Evolutionary conservation across 2,888 invertebrate species (phyloP).

Genomic region (Drosophila tripunctata): DNA sequence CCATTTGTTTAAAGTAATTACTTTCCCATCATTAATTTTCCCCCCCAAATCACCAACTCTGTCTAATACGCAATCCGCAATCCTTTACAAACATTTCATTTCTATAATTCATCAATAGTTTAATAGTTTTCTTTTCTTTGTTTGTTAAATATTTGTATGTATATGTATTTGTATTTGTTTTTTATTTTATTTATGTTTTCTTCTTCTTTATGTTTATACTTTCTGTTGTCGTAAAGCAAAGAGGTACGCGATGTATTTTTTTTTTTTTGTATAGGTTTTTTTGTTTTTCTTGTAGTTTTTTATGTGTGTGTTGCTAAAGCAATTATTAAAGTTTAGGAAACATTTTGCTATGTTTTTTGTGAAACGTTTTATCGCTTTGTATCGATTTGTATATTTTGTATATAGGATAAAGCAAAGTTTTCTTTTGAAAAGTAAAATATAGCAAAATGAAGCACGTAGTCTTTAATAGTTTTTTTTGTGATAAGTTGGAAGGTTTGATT

Average conservation of each 20-base stretch:
- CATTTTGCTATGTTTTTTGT: slow-evolving; percentile 31
- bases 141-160: slow-evolving; percentile 45
- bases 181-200: slow-evolving; percentile 36
- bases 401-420: slow-evolving; percentile 54
- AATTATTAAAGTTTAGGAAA: slow-evolving; percentile 72
- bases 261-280: slow-evolving; percentile 10
- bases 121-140: slow-evolving; percentile 38
- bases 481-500: slow-evolving; percentile 53
- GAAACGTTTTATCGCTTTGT: slow-evolving; percentile 1
- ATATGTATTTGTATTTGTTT: slow-evolving; percentile 27
- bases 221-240: slow-evolving; percentile 73
- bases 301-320: slow-evolving; percentile 63
- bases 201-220: slow-evolving; percentile 50
- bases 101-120: slow-evolving; percentile 30
- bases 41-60: slow-evolving; percentile 20
- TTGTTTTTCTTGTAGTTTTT: slow-evolving; percentile 20
- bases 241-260: slow-evolving; percentile 80
- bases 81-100: slow-evolving; percentile 39
- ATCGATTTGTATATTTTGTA: slow-evolving; percentile 1
- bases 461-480: slow-evolving; percentile 8
- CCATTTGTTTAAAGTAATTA: slow-evolving; percentile 61
- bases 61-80: slow-evolving; percentile 20
- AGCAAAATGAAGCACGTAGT: too few relatives aligned
- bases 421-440: slow-evolving; percentile 18
- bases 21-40: slow-evolving; percentile 59